A percentile compares a stretch with the other conserved stretches of the same genome.
These are phyloP conservation scores for Phylloscopus whistleri DNA, from an alignment of 2,113 vertebrate genomes.

Conservation along the genomic window DNA sequence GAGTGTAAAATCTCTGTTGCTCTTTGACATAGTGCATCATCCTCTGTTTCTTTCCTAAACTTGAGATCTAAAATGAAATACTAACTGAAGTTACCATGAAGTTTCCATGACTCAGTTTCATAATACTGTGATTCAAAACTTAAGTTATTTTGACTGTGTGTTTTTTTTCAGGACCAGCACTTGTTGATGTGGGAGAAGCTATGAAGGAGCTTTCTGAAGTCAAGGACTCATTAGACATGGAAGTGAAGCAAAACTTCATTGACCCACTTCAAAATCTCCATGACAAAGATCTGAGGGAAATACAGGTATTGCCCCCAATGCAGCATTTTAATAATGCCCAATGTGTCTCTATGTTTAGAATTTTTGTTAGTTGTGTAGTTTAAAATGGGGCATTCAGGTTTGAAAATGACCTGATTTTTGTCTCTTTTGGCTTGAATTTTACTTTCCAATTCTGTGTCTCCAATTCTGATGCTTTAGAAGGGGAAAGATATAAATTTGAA, in stretches of 20 bases:
- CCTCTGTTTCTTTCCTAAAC: background rate
- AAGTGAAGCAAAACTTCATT: slow-evolving; percentile 98
- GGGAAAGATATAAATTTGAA: background rate
- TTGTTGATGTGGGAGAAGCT: slow-evolving; percentile 90
- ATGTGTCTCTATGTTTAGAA: background rate
- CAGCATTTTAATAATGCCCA: background rate
- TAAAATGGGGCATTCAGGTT: background rate
- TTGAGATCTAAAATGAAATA: background rate
- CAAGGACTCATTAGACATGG: slow-evolving; percentile 96
- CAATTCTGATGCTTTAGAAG: background rate
- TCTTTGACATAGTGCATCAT: background rate
- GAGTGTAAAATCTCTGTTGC: background rate
- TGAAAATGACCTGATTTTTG: background rate
- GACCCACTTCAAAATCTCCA: slow-evolving; percentile 96
- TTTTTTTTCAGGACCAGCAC: slow-evolving; percentile 80
- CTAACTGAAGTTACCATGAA: background rate
- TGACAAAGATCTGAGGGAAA: slow-evolving; percentile 97
- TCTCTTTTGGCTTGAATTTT: background rate
- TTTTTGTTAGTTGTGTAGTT: background rate
- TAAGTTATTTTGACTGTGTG: background rate
- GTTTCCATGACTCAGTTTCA: background rate
- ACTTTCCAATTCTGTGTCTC: background rate
- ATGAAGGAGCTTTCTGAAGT: slow-evolving; percentile 95
- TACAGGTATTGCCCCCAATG: slow-evolving; percentile 78
- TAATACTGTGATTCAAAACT: background rate